Percentiles rank a stretch among this genome's conserved stretches.
These are phyloP conservation scores for Lepidocyrtinus sp. DNA, from an alignment of 2,888 invertebrate species.

Conservation along the genomic window DNA sequence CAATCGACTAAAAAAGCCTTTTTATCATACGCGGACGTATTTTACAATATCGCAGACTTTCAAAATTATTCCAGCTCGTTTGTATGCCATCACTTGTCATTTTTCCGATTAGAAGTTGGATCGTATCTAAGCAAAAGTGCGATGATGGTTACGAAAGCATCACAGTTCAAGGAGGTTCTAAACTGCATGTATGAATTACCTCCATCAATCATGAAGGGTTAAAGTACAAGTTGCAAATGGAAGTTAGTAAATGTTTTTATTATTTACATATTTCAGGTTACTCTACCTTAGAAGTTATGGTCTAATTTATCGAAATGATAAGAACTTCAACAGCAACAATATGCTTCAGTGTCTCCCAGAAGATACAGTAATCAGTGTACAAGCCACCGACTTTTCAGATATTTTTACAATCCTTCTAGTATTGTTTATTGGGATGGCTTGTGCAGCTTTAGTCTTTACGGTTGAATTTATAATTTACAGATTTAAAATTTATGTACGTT, in stretches of 20 bases:
- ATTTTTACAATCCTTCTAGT: slow-evolving; percentile 36
- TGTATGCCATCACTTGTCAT: not conserved
- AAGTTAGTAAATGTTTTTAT: not conserved
- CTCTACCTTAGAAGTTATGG: slow-evolving; percentile 45
- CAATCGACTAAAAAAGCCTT: slow-evolving; percentile 2
- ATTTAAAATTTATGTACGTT: too few species aligned
- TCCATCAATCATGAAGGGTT: not conserved
- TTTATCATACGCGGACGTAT: not conserved
- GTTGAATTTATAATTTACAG: too few species aligned
- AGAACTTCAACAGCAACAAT: slow-evolving; percentile 25
- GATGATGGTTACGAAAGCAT: not conserved
- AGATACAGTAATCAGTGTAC: not conserved
- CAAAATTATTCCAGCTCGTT: not conserved
- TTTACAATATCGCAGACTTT: not conserved
- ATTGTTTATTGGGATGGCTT: slow-evolving; percentile 20
- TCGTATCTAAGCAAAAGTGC: slow-evolving; percentile 5
- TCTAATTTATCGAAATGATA: slow-evolving; percentile 38
- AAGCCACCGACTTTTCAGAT: slow-evolving; percentile 33
- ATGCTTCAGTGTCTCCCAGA: slow-evolving; percentile 21
- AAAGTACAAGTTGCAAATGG: too few species aligned
- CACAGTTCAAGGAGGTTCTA: slow-evolving; percentile 38
- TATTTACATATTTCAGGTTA: slow-evolving; percentile 22
- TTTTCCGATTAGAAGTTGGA: not conserved
- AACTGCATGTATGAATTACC: slow-evolving; percentile 47
- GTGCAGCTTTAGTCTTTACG: too few species aligned